A percentile compares a stretch with the other conserved stretches of the same genome.
These are phyloP conservation scores for Xenopus laevis DNA, from an alignment of 2,113 vertebrate genomes.

Conservation along the genomic window DNA sequence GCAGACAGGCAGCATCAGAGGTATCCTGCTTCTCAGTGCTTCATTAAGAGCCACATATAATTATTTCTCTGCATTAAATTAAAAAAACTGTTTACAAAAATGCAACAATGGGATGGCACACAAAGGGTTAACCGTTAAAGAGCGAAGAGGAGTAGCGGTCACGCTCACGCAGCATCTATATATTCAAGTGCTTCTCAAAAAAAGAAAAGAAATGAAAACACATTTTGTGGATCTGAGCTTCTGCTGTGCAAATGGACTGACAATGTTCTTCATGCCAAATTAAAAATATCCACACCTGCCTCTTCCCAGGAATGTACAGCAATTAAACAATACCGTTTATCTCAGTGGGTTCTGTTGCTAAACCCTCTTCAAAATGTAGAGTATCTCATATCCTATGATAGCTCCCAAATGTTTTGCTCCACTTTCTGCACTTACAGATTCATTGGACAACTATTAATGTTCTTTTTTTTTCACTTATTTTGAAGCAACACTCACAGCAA, in stretches of 20 bases:
- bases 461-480: background rate
- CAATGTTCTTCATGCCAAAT: constrained; percentile 39
- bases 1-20: no score
- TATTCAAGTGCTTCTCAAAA: constrained; percentile 3
- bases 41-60: no score
- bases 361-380: constrained; percentile 33
- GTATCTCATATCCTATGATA: constrained; percentile 21
- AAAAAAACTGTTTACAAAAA: background rate
- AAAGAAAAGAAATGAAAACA: background rate
- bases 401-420: constrained; percentile 15
- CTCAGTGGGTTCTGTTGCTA: constrained; percentile 23
- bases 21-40: no score
- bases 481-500: background rate
- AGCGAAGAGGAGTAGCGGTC: background rate
- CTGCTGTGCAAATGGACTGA: constrained; percentile 26
- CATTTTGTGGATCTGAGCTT: constrained; percentile 7
- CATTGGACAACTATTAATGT: constrained; percentile 6
- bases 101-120: background rate
- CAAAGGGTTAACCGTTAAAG: background rate
- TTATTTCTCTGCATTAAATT: background rate
- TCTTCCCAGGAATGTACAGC: constrained; percentile 35
- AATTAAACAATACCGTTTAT: constrained; percentile 43
- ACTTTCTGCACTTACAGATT: background rate
- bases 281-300: constrained; percentile 43
- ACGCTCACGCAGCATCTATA: background rate